Conservation (phyloP, 1,140 invertebrate species). For the Dinothrombium tinctorium region DNA sequence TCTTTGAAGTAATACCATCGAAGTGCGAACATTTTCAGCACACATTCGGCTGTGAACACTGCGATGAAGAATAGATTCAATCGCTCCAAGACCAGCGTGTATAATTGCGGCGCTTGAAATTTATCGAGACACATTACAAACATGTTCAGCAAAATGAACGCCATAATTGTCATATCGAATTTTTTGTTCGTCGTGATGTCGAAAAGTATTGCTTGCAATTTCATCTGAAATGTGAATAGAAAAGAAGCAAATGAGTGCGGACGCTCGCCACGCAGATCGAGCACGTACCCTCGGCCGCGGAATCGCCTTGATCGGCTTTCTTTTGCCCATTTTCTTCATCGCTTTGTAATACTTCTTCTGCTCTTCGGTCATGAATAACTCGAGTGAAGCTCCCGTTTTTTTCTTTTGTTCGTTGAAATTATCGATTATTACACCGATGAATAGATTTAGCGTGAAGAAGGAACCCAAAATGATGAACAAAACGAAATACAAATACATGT, state of each 20-base stretch:
- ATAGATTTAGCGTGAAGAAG: conserved; percentile 91
- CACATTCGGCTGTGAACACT: conserved; percentile 90
- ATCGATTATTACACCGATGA: conserved; percentile 95
- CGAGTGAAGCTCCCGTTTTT: conserved; percentile 87
- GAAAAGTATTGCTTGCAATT: conserved; percentile 81
- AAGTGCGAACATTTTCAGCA: conserved; percentile 87
- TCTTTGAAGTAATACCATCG: conserved; percentile 95
- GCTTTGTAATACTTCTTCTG: conserved; percentile 99
- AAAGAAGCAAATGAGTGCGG: conserved; percentile 14
- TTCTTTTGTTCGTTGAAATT: conserved; percentile 99
- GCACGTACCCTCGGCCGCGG: conserved; percentile 66
- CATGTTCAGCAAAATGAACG: conserved; percentile 96
- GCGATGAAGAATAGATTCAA: conserved; percentile 93
- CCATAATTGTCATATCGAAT: conserved; percentile 98
- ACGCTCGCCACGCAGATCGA: too few relatives aligned
- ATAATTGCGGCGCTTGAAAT: conserved; percentile 59
- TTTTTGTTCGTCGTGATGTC: conserved; percentile 93
- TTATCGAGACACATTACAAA: conserved; percentile 93
- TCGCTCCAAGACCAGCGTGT: conserved; percentile 57
- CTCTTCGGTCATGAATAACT: conserved; percentile 99
- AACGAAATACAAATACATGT: conserved; percentile 95
- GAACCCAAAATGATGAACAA: conserved; percentile 93
- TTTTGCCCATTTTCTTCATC: conserved; percentile 98
- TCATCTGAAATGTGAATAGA: conserved; percentile 45
- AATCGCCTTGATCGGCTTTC: conserved; percentile 91